Evolutionary conservation across 1,140 invertebrate genomes (phyloP), one percentile per base, ranked within the genome.

Genomic region (Drusus annulatus): DNA sequence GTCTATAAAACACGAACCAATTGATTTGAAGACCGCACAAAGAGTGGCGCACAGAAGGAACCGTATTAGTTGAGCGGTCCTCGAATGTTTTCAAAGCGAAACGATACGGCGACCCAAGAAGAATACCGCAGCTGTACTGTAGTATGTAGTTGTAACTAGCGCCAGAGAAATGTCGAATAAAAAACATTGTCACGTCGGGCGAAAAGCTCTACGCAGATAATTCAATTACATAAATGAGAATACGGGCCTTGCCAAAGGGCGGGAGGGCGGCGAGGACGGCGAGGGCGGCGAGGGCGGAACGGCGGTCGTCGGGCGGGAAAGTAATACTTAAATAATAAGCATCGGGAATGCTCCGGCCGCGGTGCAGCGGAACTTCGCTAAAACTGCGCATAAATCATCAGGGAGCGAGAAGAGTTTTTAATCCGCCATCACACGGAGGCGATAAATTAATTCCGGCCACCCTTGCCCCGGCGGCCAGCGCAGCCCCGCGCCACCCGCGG

Each of bases 381-480:
- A 76, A 76, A 76, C 74, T 52, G 25, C 50, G 36, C 23, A 82
- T 82, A 82, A 82, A 82, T 82, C 80, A 82, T 62, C 60, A n/a
- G 54, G 74, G 73, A 81, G 65, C 54, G 63, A 77, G 21, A 56
- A 73, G 52, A 69, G 63, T 74, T 76, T 82, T 74, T 82, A 79
- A 82, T 82, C 76, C 80, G 71, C 36, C 80, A 76, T 76, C 80
- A 76, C 62, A 81, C 76, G 56, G 28, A 51, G 71, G 80, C 76
- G 71, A 82, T 82, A 82, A 82, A 82, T 82, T 82, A 82, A 82
- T 79, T 81, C 80, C 58, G 36, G 63, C 78, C 56, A 36, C 78
- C 15, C 71, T 31, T 13, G 23, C 54, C 17, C 62, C 62, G 51
- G 45, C 63, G 31, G 73, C 69, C 25, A 58, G 54, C 50, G 21